Conservation (phyloP, 2,888 invertebrate species). For the Drosophila mayaguana region DNA sequence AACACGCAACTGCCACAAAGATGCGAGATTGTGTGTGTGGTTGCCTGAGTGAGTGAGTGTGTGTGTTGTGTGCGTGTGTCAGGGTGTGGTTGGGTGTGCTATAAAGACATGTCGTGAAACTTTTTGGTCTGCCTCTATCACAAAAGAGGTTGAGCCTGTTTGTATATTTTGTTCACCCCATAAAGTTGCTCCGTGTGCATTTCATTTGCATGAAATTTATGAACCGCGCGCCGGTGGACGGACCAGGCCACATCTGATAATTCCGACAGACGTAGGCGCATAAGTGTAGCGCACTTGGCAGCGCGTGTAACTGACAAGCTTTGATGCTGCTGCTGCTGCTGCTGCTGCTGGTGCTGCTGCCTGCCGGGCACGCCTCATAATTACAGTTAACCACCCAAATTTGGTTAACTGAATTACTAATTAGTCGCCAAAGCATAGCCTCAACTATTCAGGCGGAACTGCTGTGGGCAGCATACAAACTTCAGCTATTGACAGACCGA, state of each 20-base stretch:
- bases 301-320: constrained; percentile 23
- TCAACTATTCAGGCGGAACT: constrained; percentile 17
- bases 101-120: constrained; percentile 33
- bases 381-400: constrained; percentile 14
- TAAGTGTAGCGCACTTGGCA: constrained; percentile 27
- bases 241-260: constrained; percentile 25
- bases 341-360: neutral
- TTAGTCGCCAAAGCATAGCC: constrained; percentile 25
- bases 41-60: neutral
- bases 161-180: constrained; percentile 23
- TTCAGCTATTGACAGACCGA: constrained; percentile 1
- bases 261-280: constrained; percentile 9
- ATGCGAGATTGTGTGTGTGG: neutral
- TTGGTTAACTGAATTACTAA: constrained; percentile 33
- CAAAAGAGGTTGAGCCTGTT: neutral
- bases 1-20: constrained; percentile 26
- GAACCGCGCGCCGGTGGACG: constrained; percentile 1
- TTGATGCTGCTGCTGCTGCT: constrained; percentile 9
- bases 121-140: constrained; percentile 26
- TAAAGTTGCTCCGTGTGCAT: constrained; percentile 47
- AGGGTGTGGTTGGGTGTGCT: constrained; percentile 12
- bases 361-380: constrained; percentile 1
- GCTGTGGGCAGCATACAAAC: constrained; percentile 13
- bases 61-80: neutral
- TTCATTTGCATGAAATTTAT: constrained; percentile 62